phyloP scores from a whole-genome alignment of 2,888 invertebrate genomes.

The Onchidella celtica region DNA sequence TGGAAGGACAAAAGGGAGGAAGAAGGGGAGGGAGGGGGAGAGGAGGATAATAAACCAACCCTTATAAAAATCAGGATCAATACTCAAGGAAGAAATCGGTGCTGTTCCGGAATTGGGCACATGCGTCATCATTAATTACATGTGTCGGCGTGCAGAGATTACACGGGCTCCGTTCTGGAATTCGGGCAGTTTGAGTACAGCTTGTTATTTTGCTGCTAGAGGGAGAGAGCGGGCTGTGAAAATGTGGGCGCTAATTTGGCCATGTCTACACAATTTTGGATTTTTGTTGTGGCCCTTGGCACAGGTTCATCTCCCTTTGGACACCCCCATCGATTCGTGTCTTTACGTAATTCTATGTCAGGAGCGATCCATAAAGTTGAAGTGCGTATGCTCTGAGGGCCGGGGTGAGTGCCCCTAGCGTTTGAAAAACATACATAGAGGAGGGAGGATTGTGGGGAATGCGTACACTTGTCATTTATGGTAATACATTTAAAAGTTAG shows the following conservation, averaged over 20 bases:
- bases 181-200: neutral
- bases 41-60: constrained; percentile 1
- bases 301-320: no score
- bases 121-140: constrained; percentile 36
- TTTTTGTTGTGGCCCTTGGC: no score
- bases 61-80: constrained; percentile 12
- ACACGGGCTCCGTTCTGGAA: constrained; percentile 5
- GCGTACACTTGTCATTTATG: no score
- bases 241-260: neutral
- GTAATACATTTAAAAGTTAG: no score
- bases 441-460: no score
- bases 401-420: no score
- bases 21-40: neutral
- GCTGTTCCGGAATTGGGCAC: constrained; percentile 27
- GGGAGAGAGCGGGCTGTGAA: neutral
- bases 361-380: no score
- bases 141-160: constrained; percentile 8
- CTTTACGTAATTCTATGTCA: no score
- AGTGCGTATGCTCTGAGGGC: no score
- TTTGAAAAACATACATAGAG: no score
- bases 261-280: neutral
- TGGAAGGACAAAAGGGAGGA: neutral
- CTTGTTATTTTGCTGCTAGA: neutral
- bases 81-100: neutral
- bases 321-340: no score